Percentiles rank a stretch among this genome's conserved stretches.
Evolutionary conservation across 1,140 invertebrate genomes (phyloP).

Genomic region (Lutraria rhynchaena): DNA sequence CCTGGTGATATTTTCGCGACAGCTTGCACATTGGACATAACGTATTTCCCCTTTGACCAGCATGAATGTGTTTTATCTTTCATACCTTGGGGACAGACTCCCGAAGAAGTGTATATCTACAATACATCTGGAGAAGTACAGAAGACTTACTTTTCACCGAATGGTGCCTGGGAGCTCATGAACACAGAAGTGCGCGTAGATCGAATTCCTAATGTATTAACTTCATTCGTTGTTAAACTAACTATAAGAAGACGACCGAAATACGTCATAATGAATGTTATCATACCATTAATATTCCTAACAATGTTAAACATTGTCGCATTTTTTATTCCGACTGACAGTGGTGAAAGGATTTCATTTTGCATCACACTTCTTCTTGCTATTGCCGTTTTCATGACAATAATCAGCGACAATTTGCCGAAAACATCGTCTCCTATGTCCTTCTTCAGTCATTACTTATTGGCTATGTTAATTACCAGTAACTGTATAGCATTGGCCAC

Average conservation of each 20-base stretch:
- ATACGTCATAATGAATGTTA: slow-evolving; percentile 84
- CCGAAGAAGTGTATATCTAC: not conserved
- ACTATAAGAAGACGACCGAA: slow-evolving; percentile 17
- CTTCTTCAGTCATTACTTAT: slow-evolving; percentile 50
- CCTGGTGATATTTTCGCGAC: slow-evolving; percentile 6
- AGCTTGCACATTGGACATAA: slow-evolving; percentile 8
- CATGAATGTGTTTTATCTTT: slow-evolving; percentile 1
- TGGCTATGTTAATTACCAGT: slow-evolving; percentile 32
- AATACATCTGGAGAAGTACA: not conserved
- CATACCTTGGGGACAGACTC: not conserved
- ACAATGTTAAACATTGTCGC: slow-evolving; percentile 84
- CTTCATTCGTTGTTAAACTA: not conserved
- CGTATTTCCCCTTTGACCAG: slow-evolving; percentile 18
- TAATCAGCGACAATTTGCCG: slow-evolving; percentile 84
- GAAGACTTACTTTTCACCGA: slow-evolving; percentile 6
- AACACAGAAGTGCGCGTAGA: not conserved
- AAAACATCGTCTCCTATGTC: slow-evolving; percentile 83
- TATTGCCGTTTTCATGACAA: slow-evolving; percentile 85
- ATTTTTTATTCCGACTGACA: slow-evolving; percentile 85
- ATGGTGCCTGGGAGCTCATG: slow-evolving; percentile 1
- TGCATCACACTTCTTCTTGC: slow-evolving; percentile 84
- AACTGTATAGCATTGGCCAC: slow-evolving; percentile 10
- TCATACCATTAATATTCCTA: slow-evolving; percentile 85
- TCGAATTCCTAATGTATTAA: not conserved
- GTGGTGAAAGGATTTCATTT: slow-evolving; percentile 85